These are phyloP conservation scores for Tragelaphus imberbis DNA, from an alignment of 2,113 vertebrate species.

Conservation along the genomic window DNA sequence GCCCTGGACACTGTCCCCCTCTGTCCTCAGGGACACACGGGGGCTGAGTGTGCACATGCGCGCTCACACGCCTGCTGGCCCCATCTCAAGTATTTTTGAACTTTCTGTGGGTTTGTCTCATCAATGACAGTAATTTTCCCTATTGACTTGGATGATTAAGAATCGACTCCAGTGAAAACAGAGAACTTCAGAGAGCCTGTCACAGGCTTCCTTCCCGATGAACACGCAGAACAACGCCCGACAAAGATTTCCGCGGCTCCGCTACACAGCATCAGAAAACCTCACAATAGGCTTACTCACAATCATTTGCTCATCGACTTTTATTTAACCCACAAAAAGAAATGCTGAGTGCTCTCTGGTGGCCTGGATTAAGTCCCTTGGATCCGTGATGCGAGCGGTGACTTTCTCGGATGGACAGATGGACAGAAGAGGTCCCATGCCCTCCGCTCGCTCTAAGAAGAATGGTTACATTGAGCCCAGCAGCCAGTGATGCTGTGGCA, in stretches of 20 bases:
- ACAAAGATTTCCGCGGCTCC: conserved; percentile 31
- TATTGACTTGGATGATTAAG: conserved; percentile 14
- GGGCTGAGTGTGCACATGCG: accelerated
- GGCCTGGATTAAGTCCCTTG: neutral
- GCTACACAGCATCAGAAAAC: neutral
- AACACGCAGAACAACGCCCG: conserved; percentile 34
- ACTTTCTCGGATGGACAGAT: neutral
- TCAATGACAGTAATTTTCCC: neutral
- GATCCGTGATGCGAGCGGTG: neutral
- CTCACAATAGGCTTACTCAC: conserved; percentile 22
- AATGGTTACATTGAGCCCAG: conserved; percentile 24
- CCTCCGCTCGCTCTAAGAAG: neutral
- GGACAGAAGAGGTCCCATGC: neutral
- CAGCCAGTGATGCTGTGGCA: neutral
- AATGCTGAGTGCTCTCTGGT: neutral
- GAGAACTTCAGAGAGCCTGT: neutral
- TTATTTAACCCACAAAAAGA: neutral
- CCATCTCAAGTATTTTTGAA: neutral
- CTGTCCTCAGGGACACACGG: neutral
- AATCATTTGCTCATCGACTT: neutral
- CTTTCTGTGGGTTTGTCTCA: neutral
- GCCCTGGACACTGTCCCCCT: neutral
- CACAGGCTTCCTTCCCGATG: conserved; percentile 25
- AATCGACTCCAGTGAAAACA: neutral
- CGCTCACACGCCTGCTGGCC: neutral